Conservation (phyloP, 2,888 invertebrate species). For the Drosophila mettleri region DNA sequence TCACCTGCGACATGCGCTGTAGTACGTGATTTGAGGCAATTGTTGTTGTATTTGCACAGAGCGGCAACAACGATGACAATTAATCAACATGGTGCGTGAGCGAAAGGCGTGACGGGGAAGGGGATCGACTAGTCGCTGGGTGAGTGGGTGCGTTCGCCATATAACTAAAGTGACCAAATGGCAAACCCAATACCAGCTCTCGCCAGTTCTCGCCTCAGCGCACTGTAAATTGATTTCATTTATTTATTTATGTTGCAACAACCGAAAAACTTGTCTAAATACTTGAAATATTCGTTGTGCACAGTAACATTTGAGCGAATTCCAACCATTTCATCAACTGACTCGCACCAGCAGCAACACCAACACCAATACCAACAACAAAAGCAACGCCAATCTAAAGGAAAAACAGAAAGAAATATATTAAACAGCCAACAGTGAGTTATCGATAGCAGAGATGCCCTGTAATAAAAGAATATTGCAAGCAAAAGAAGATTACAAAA, state of each 20-base stretch:
- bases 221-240: conserved; percentile 55
- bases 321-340: conserved; percentile 41
- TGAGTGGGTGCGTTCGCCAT: neutral
- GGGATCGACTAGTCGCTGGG: neutral
- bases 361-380: neutral
- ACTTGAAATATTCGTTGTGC: conserved; percentile 57
- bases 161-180: conserved; percentile 12
- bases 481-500: neutral
- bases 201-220: conserved; percentile 17
- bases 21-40: conserved; percentile 69
- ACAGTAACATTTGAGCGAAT: conserved; percentile 46
- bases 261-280: conserved; percentile 57
- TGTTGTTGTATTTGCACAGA: conserved; percentile 24
- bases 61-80: conserved; percentile 49
- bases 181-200: conserved; percentile 18
- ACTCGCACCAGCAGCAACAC: conserved; percentile 13
- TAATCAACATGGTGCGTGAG: conserved; percentile 71
- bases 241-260: conserved; percentile 71
- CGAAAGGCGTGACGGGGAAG: conserved; percentile 31
- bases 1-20: conserved; percentile 72
- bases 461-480: neutral
- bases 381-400: conserved; percentile 9
- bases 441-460: conserved; percentile 8
- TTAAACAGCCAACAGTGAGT: neutral
- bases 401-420: conserved; percentile 3